Evolutionary conservation across 1,140 invertebrate genomes (phyloP).

Genomic region (Metopolophium dirhodum): DNA sequence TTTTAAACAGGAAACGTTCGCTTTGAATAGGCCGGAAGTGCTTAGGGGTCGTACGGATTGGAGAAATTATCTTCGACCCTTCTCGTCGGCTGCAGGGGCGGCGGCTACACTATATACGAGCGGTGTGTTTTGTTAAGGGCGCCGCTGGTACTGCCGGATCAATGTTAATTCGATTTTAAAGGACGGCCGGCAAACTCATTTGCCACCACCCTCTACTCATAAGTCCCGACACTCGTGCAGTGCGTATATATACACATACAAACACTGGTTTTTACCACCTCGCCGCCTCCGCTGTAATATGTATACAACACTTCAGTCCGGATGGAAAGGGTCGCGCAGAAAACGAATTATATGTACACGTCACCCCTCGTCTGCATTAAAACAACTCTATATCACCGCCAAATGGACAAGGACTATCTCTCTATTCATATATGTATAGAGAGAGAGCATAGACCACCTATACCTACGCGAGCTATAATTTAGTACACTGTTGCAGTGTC

Average conservation of each 20-base stretch:
- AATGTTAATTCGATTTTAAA: conserved; percentile 59
- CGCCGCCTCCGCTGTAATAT: background rate
- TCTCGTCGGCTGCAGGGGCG: background rate
- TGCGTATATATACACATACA: background rate
- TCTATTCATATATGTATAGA: background rate
- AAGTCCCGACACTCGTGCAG: background rate
- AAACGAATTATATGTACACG: conserved; percentile 35
- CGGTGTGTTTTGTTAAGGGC: conserved; percentile 30
- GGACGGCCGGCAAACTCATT: conserved; percentile 57
- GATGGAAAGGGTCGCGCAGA: conserved; percentile 28
- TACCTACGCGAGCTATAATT: background rate
- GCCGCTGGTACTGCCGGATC: conserved; percentile 37
- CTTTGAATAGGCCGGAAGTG: conserved; percentile 46
- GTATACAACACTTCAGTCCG: background rate
- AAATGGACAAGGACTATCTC: background rate
- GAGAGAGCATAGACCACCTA: background rate
- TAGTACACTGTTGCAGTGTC: background rate
- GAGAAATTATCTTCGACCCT: conserved; percentile 47
- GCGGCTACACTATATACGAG: background rate
- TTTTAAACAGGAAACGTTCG: conserved; percentile 48
- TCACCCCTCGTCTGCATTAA: conserved; percentile 1
- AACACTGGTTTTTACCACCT: background rate
- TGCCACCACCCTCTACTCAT: background rate
- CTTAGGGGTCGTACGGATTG: conserved; percentile 35
- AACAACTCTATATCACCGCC: background rate